Evolutionary conservation across 2,888 invertebrate species (phyloP).

Genomic region (Acrocyrtus sp.): DNA sequence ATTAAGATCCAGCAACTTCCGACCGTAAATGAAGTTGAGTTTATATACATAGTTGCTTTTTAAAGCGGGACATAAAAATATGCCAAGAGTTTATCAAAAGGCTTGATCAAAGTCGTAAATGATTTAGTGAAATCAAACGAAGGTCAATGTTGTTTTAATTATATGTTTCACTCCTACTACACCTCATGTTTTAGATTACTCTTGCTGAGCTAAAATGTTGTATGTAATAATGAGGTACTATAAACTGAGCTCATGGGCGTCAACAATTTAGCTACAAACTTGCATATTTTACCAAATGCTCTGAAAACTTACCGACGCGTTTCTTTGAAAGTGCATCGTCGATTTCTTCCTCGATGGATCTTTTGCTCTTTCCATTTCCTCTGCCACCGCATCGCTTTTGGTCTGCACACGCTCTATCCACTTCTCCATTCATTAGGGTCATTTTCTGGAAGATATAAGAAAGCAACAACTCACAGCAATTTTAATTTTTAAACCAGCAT

Average conservation of each 20-base stretch:
- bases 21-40: conserved; percentile 21
- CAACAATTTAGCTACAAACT: neutral
- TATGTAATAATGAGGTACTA: too few relatives aligned
- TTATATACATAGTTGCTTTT: neutral
- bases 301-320: conserved; percentile 27
- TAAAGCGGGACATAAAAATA: neutral
- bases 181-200: too few relatives aligned
- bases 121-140: conserved; percentile 8
- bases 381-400: conserved; percentile 52
- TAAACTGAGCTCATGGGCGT: too few relatives aligned
- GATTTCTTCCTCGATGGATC: conserved; percentile 38
- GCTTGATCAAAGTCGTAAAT: neutral
- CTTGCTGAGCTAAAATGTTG: too few relatives aligned
- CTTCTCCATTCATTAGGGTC: conserved; percentile 55
- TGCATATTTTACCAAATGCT: neutral
- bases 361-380: conserved; percentile 33
- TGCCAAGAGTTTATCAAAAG: conserved; percentile 15
- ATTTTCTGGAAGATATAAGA: conserved; percentile 53
- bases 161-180: too few relatives aligned
- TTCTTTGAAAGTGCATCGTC: conserved; percentile 39
- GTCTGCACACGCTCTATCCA: conserved; percentile 57
- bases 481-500: neutral
- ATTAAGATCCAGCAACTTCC: conserved; percentile 40
- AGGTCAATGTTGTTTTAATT: conserved; percentile 54
- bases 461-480: neutral